Base-by-base conservation (phyloP, 2,888 invertebrate genomes). In the Dascillus cervinus region DNA sequence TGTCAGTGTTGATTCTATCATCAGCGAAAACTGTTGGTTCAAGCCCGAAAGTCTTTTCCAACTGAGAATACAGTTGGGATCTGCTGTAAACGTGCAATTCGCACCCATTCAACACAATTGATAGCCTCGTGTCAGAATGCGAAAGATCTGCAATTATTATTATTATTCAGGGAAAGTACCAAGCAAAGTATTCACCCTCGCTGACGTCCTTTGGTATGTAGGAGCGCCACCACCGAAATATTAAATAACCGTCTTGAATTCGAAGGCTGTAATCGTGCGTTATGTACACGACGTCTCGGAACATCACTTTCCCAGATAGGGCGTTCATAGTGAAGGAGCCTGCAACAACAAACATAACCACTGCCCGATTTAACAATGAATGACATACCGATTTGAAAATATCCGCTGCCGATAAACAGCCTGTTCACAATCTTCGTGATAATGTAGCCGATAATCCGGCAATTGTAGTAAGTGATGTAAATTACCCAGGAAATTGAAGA, bases 271-370 rank as follows among this genome's bases (percentile, higher is more conserved):
- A 94, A 69, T 98, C 96, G 57, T 89, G 86, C 42, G 88, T 92
- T 38, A 94, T 86, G 57, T 89, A 94, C 31, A 89, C 83, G 48
- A 97, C 80, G 69, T 97, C 94, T 34, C 94, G 76, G 64, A 97
- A 95, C 96, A 97, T 97, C 30, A 98, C 84, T 69, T 97, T 97
- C 2, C 98, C 98, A 31, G 95, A 90, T 41, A 97, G 71, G n/a
- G 92, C 88, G 63, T 94, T 91, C 31, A 96, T 70, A 3, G 92
- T 91, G 54, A 97, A 80, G 3, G 97, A 96, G 33, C 96, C 94
- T 91, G 62, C 12, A 71, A 67, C 29, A 27, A 12, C 6, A 21
- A 29, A 13, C 12, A 38, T 32, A 14, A 11, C 21, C 12, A 28
- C 26, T 25, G 19, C 12, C 4, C 4, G 3, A 14, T 17, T n/a